Evolutionary conservation across 2,797 vertebrate species (phyloP).

Genomic region (Acestrorhynchus altus): DNA sequence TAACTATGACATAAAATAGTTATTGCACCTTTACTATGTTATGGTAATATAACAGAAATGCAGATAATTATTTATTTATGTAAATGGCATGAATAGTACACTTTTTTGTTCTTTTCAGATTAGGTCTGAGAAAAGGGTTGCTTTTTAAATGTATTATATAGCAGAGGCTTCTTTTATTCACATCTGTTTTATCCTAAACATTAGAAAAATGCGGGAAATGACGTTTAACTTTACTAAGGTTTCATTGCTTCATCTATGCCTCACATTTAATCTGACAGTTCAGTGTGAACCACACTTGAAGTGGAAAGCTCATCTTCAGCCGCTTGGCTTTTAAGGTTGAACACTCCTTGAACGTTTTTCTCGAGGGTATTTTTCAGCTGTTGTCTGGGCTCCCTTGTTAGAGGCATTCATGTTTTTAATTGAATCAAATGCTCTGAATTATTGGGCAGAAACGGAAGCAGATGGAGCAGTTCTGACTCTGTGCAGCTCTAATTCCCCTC

Average conservation of each 20-base stretch:
- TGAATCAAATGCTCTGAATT: slow-evolving; percentile 39
- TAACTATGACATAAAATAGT: too few relatives aligned
- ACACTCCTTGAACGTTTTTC: slow-evolving; percentile 5
- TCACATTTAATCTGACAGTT: not conserved
- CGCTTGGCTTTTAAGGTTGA: not conserved
- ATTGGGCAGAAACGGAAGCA: slow-evolving; percentile 32
- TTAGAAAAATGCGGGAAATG: not conserved
- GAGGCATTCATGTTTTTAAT: slow-evolving; percentile 33
- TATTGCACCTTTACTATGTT: too few relatives aligned
- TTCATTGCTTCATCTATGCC: not conserved
- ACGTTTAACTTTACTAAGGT: not conserved
- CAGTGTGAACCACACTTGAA: not conserved
- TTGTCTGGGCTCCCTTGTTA: slow-evolving; percentile 4
- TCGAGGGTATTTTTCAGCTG: slow-evolving; percentile 7
- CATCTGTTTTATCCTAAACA: not conserved
- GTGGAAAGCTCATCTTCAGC: slow-evolving; percentile 3
- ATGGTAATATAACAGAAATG: too few relatives aligned
- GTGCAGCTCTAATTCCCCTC: slow-evolving; percentile 19
- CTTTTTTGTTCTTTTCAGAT: not conserved
- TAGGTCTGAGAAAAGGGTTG: not conserved
- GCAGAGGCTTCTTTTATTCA: not conserved
- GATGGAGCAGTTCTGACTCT: slow-evolving; percentile 29
- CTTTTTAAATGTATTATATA: not conserved
- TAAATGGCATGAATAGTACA: too few relatives aligned
- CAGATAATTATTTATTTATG: too few relatives aligned